Conservation (phyloP, 2,888 invertebrate species). For the Disparrhopalites patrizii region DNA sequence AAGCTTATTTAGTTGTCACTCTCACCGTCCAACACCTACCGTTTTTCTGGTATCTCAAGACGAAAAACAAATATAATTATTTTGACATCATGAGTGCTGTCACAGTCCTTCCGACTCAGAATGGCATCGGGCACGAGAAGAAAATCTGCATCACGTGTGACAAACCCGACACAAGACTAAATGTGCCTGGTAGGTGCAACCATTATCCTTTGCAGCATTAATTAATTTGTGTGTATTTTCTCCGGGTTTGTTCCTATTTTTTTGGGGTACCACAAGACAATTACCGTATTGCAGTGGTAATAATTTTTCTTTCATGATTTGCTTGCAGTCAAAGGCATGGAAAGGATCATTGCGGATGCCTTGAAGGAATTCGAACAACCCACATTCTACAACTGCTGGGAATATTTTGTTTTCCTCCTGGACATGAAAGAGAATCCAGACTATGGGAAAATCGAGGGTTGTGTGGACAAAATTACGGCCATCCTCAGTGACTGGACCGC, state of each 20-base stretch:
- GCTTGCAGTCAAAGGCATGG: constrained; percentile 27
- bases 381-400: constrained; percentile 30
- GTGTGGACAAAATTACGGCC: constrained; percentile 17
- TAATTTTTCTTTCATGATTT: neutral
- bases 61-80: too few relatives aligned
- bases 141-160: constrained; percentile 26
- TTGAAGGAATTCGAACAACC: constrained; percentile 19
- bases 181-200: constrained; percentile 17
- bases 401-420: constrained; percentile 26
- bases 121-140: constrained; percentile 14
- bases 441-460: constrained; percentile 15
- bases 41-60: too few relatives aligned
- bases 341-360: constrained; percentile 21
- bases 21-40: too few relatives aligned
- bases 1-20: too few relatives aligned
- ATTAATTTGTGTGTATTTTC: neutral
- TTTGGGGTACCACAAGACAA: neutral
- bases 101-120: neutral
- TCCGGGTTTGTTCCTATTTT: neutral
- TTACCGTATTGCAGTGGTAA: too few relatives aligned
- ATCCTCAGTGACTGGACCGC: constrained; percentile 22
- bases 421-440: constrained; percentile 17
- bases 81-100: constrained; percentile 15
- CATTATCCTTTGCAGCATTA: neutral
- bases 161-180: constrained; percentile 14